Conservation (phyloP, 2,888 invertebrate species). For the Hymenopus coronatus region DNA sequence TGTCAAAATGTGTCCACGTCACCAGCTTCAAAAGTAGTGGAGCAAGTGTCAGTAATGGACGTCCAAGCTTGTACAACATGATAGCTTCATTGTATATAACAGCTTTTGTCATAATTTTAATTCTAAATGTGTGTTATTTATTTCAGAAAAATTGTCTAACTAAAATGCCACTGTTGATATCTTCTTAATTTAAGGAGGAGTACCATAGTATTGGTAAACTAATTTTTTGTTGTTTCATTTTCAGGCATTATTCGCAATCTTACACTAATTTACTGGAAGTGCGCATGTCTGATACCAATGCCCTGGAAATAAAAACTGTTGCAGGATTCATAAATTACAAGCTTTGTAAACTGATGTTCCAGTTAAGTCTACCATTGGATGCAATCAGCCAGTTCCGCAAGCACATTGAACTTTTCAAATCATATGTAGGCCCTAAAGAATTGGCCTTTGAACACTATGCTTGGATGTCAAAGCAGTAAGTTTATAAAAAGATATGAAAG, state of each 20-base stretch:
- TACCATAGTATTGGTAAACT: no score
- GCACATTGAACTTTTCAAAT: slow-evolving; percentile 87
- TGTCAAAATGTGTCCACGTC: no score
- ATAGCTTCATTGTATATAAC: no score
- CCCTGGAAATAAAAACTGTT: slow-evolving; percentile 90
- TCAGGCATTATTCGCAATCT: slow-evolving; percentile 77
- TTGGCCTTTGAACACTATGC: slow-evolving; percentile 92
- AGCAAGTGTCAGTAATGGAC: no score
- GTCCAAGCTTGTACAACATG: no score
- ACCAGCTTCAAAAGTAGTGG: no score
- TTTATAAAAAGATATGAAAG: slow-evolving; percentile 36
- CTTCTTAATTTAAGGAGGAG: no score
- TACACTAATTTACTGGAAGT: slow-evolving; percentile 89
- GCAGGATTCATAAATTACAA: slow-evolving; percentile 96
- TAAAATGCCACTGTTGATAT: no score
- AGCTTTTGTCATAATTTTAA: no score
- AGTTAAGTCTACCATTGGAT: slow-evolving; percentile 85
- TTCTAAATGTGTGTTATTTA: no score
- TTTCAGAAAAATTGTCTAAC: no score
- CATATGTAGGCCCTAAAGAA: slow-evolving; percentile 75
- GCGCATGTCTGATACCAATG: slow-evolving; percentile 83
- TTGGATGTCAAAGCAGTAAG: slow-evolving; percentile 92
- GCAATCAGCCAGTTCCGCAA: slow-evolving; percentile 91
- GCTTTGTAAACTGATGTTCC: slow-evolving; percentile 87
- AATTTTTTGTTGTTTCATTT: slow-evolving; percentile 30